Conservation (phyloP, 35 echinoderm and acorn worm species). For the Hemicentrotus pulcherrimus region DNA sequence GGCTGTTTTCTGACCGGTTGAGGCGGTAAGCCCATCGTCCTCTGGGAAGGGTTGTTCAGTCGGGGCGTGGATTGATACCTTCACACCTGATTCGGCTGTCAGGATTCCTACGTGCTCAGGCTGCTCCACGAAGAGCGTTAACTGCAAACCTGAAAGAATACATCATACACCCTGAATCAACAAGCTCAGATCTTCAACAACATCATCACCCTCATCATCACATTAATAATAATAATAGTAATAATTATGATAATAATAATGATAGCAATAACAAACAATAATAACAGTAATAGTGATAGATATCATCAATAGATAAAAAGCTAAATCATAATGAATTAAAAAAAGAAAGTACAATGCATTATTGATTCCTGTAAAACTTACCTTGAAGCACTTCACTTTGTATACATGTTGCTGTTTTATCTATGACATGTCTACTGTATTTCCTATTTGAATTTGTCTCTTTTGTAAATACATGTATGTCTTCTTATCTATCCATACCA, state of each 20-base stretch:
- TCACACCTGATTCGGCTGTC: constrained; percentile 70
- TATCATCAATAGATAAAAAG: too few species aligned
- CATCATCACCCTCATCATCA: neutral
- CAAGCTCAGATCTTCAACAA: neutral
- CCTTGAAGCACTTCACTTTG: too few species aligned
- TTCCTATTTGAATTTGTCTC: too few species aligned
- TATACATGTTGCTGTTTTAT: too few species aligned
- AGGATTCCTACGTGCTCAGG: constrained; percentile 74
- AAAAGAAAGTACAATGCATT: too few species aligned
- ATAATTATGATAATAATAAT: neutral
- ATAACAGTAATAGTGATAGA: too few species aligned
- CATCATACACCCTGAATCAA: neutral
- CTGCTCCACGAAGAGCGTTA: constrained; percentile 82
- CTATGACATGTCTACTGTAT: too few species aligned
- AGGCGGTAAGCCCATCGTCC: constrained; percentile 67
- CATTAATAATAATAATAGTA: neutral
- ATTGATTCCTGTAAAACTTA: too few species aligned
- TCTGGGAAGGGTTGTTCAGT: constrained; percentile 72
- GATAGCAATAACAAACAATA: neutral
- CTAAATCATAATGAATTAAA: too few species aligned
- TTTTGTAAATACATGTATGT: too few species aligned
- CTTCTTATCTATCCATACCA: too few species aligned
- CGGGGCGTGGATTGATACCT: constrained; percentile 61
- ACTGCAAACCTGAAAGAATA: constrained; percentile 61
- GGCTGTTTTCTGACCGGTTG: constrained; percentile 67